Evolutionary conservation across 1,140 invertebrate genomes (phyloP), one percentile per base, ranked within the genome.

Genomic region (Phocides pigmalion): DNA sequence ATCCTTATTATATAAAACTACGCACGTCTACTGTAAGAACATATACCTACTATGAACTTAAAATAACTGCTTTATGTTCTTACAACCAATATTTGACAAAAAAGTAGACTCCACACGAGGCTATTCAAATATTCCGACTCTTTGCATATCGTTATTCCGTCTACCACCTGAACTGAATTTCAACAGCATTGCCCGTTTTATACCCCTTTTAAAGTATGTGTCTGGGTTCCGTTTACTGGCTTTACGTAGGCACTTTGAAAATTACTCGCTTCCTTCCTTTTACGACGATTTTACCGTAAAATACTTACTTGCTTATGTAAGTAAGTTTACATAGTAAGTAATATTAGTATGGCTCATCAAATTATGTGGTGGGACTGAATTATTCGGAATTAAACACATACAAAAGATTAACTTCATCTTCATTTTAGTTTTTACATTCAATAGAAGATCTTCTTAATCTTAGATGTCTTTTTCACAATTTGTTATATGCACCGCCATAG

Each of bases 61-160:
- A 46, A 39, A 39, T 39, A 4, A 39, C n/a, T 4, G 12, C 35
- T 14, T n/a, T 39, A 39, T 14, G 11, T 39, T 14, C 12, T 3
- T 1, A 11, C 12, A 49, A 16, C 46, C 22, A 16, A 49, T 49
- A 49, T 49, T 49, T 22, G 46, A 2, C 4, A 6, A 14, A 49
- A 28, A 49, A 32, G 46, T 22, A 49, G 14, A 49, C 46, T 49
- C 25, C 9, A 50, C 25, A 16, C 14, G 25, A 32, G 15, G 46
- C 46, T 49, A 32, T 11, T 49, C 46, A 49, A 49, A 49, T 35
- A 50, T 50, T 35, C 47, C 25, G 17, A 41, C 35, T 35, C 49
- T 54, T 54, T 54, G 51, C 51, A 54, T 54, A 54, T 54, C 51
- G 51, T 54, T 54, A 54, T 54, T 14, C 51, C 17, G 37, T 50